Evolutionary conservation across 2,888 invertebrate genomes (phyloP), one percentile per base, ranked within the genome.

Genomic region (Aspidiotus destructor): DNA sequence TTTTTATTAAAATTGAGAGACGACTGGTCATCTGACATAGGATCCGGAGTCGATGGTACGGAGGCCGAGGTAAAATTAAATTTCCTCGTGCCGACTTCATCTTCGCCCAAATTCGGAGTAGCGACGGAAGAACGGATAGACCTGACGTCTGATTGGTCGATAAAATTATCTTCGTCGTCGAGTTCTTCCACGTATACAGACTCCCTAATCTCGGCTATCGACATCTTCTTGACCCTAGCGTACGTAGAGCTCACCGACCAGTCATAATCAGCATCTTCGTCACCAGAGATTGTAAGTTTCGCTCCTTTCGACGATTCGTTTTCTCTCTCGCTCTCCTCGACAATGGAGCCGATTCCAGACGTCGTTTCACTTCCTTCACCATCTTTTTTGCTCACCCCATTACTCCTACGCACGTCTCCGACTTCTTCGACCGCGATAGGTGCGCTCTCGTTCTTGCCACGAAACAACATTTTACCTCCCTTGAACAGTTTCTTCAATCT

Each of bases 391-490:
- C n/a, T 16, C 28, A 28, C 28, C 28, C 28, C 28, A 41, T 40
- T 42, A 15, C 17, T 41, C n/a, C 65, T 57, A 44, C 57, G 65
- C 16, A 58, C n/a, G 44, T 65, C 65, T 44, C 57, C 10, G n/a
- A 28, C 42, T 9, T 57, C 9, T 28, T 65, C 65, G 10, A 65
- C 65, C 57, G 44, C 40, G 3, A 65, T 48, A n/a, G 65, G 57
- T 7, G 58, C 60, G 65, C 65, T 65, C 44, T 65, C 65, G 44
- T 48, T 65, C 55, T 65, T 65, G 48, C 48, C 48, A 16, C 48
- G 42, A n/a, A 65, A 44, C n/a, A 57, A 9, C 11, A 41, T 41
- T 48, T 65, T 65, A 13, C 65, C 65, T 16, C 65, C 58, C 42
- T 65, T 65, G 16, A 65, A 44, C 41, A 65, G 57, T 13, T 10